Evolutionary conservation across 2,797 vertebrate genomes (phyloP).

Genomic region (Prionace glauca): DNA sequence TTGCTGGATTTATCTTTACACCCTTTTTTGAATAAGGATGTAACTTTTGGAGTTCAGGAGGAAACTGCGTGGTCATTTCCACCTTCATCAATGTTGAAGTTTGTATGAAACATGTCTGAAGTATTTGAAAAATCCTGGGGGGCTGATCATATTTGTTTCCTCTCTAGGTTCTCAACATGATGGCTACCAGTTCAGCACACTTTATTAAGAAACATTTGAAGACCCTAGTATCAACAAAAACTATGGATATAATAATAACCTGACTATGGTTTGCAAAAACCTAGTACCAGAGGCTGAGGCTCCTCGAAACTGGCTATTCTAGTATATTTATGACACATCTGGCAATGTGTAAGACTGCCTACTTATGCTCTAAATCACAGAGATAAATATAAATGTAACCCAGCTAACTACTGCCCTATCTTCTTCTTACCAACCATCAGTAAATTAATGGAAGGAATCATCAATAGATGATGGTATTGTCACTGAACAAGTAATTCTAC

Average conservation of each 20-base stretch:
- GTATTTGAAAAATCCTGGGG: neutral
- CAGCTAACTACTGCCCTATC: neutral
- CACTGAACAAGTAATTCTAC: no score
- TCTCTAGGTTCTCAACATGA: neutral
- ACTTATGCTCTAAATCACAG: neutral
- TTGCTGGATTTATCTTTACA: no score
- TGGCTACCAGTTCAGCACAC: neutral
- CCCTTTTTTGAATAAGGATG: no score
- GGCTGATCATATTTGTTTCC: neutral
- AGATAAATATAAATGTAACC: neutral
- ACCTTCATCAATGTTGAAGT: neutral
- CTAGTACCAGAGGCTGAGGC: neutral
- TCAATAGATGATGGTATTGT: no score
- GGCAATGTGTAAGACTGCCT: neutral
- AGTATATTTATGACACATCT: no score
- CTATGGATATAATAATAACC: neutral
- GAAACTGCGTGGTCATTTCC: neutral
- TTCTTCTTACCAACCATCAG: neutral
- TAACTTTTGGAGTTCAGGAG: neutral
- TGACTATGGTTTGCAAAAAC: neutral
- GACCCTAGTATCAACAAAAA: neutral
- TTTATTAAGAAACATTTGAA: neutral
- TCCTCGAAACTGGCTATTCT: neutral
- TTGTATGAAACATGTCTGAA: neutral
- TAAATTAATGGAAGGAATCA: neutral